Base-by-base conservation (phyloP, 2,888 invertebrate genomes). In the Melanchra persicariae region DNA sequence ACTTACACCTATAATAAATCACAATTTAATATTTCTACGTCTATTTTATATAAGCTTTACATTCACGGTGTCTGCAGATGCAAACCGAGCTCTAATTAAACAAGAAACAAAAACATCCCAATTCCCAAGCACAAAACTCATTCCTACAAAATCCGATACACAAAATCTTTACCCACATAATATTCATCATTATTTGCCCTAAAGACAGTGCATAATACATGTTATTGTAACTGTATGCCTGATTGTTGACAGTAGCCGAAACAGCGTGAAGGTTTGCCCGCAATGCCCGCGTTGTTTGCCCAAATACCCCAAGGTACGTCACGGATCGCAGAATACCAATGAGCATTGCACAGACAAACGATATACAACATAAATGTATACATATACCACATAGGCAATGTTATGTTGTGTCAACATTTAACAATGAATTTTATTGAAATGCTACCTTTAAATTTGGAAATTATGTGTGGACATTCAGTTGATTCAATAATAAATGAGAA, bases 211-310 rank as follows among this genome's bases (percentile, higher is more conserved):
- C 70, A 83, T 84, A 82, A 84, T 77, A 75, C 40, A 82, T 75
- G 69, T 80, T 80, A 69, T 71, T 80, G 70, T 73, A 69, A 65
- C 68, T 66, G 71, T 82, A 62, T 68, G 45, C 82, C 68, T 45
- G 68, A 76, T 75, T 85, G 85, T 87, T 82, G 83, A 84, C 84
- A 51, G 75, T 83, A 82, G 51, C 63, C 70, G 67, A 63, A 79
- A 72, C 82, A 78, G 70, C 79, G 84, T 85, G 74, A 79, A 83
- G 72, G 83, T 79, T 87, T 82, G 70, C 79, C 68, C 37, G 55
- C 77, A 37, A 86, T 81, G 68, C 79, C 66, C 22, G 55, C 77
- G 40, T 70, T 83, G 85, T 85, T 85, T 82, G 71, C 78, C 61
- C 82, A 85, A 86, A 86, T 85, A 86, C 77, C 76, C 77, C 24